These are phyloP conservation scores for Bathynomus jamesi DNA, from an alignment of 1,140 invertebrate genomes.

Conservation along the genomic window DNA sequence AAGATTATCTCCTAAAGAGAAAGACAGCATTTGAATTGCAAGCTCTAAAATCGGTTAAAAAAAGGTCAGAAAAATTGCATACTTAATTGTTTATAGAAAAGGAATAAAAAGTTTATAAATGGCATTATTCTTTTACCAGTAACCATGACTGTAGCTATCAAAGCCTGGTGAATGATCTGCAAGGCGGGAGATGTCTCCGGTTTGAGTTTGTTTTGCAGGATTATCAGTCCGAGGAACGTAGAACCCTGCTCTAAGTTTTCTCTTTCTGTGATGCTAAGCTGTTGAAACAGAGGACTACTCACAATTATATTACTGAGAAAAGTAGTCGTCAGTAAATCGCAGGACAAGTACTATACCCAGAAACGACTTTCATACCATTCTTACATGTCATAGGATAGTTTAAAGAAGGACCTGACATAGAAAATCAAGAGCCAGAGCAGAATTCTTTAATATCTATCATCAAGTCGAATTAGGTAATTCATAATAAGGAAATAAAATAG, in stretches of 20 bases:
- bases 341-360: too few relatives aligned
- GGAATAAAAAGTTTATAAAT: not conserved
- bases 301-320: too few relatives aligned
- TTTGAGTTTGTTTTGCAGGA: conserved; percentile 50
- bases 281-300: too few relatives aligned
- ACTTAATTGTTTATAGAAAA: not conserved
- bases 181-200: conserved; percentile 45
- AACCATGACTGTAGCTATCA: conserved; percentile 53
- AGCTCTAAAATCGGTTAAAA: not conserved
- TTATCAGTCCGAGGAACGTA: conserved; percentile 47
- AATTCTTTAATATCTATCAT: too few relatives aligned
- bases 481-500: too few relatives aligned
- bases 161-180: conserved; percentile 44
- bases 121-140: conserved; percentile 42
- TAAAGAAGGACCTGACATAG: too few relatives aligned
- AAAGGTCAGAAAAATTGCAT: not conserved
- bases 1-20: conserved; percentile 48
- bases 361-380: too few relatives aligned
- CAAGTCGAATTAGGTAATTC: too few relatives aligned
- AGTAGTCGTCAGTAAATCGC: too few relatives aligned
- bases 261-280: conserved; percentile 33
- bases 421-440: too few relatives aligned
- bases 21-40: not conserved
- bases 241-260: conserved; percentile 46
- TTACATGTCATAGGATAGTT: too few relatives aligned